Evolutionary conservation across 1,140 invertebrate species (phyloP).

Genomic region (Scaptodrosophila lebanonensis): DNA sequence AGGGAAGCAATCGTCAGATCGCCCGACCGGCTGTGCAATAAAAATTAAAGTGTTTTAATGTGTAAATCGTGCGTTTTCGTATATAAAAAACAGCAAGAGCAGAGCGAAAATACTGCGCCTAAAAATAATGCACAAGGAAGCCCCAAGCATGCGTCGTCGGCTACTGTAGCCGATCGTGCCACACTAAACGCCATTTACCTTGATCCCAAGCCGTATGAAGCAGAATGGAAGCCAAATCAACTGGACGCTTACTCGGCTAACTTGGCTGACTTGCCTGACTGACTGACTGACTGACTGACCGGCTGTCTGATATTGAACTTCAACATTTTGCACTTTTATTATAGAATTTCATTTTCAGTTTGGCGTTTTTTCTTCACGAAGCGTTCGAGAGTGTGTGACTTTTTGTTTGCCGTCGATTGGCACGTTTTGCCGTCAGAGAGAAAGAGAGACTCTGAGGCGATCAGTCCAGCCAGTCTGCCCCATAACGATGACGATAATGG

Average conservation of each 20-base stretch:
- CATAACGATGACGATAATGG: conserved; percentile 24
- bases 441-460: too few species aligned
- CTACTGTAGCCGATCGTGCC: conserved; percentile 64
- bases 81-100: conserved; percentile 22
- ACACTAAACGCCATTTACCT: conserved; percentile 73
- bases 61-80: conserved; percentile 71
- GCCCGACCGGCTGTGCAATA: conserved; percentile 55
- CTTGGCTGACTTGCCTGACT: too few species aligned
- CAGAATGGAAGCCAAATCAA: conserved; percentile 51
- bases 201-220: conserved; percentile 46
- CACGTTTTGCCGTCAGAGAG: conserved; percentile 45
- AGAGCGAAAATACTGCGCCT: conserved; percentile 19
- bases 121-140: conserved; percentile 44
- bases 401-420: conserved; percentile 8
- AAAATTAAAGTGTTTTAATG: conserved; percentile 76
- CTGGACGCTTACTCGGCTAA: conserved; percentile 13
- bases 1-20: conserved; percentile 46
- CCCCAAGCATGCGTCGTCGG: conserved; percentile 38
- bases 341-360: conserved; percentile 63
- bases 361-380: conserved; percentile 52
- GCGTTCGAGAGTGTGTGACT: conserved; percentile 17
- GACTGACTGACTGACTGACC: too few species aligned
- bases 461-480: conserved; percentile 50
- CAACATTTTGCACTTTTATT: conserved; percentile 55
- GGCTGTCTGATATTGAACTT: conserved; percentile 69